Conservation (phyloP, 2,888 invertebrate species). For the Ommatoiulus sabulosus region DNA sequence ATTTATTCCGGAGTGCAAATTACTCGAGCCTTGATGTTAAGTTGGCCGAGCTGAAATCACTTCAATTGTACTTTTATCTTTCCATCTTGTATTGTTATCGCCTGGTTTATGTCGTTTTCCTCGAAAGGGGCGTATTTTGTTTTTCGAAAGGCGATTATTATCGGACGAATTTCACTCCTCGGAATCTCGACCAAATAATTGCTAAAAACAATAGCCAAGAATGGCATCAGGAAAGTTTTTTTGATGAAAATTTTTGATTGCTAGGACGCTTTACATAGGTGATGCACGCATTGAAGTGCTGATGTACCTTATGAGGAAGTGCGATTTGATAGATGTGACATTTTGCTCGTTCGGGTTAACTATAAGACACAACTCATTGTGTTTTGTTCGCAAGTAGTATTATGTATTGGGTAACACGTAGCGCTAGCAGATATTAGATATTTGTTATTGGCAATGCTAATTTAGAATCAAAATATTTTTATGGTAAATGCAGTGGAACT, state of each 20-base stretch:
- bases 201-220: neutral
- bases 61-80: slow-evolving; percentile 39
- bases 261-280: neutral
- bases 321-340: neutral
- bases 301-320: neutral
- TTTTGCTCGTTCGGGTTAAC: neutral
- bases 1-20: neutral
- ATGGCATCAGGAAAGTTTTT: neutral
- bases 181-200: slow-evolving; percentile 17
- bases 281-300: neutral
- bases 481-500: no score
- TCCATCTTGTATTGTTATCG: slow-evolving; percentile 22
- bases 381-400: no score
- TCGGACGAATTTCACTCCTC: neutral
- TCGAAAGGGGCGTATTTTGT: neutral
- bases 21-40: neutral
- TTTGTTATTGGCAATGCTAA: no score
- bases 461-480: no score
- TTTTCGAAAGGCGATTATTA: slow-evolving; percentile 3
- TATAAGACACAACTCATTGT: neutral
- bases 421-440: no score
- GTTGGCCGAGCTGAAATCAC: neutral
- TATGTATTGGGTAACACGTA: no score
- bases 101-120: neutral
- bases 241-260: neutral